These are phyloP conservation scores for Athripsodes cinereus DNA, from an alignment of 2,888 invertebrate genomes.

Conservation along the genomic window DNA sequence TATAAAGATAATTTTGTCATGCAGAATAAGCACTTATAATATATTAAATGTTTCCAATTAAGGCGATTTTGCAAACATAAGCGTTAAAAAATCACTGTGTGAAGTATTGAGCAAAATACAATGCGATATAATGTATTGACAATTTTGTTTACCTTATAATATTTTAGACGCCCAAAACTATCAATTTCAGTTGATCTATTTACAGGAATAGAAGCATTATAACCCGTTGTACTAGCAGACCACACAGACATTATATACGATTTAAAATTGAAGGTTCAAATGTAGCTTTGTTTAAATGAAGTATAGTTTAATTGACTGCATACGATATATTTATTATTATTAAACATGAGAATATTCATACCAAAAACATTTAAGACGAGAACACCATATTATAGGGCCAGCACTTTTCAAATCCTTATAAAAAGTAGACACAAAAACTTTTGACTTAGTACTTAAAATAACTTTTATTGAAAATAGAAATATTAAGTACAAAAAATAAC, in stretches of 20 bases:
- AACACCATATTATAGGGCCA: not conserved
- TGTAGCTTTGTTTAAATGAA: not conserved
- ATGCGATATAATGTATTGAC: not conserved
- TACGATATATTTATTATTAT: not conserved
- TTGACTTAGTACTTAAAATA: not conserved
- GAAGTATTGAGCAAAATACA: not conserved
- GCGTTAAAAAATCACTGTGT: too few species aligned
- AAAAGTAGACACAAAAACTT: too few species aligned
- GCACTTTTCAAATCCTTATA: too few species aligned
- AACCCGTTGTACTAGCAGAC: conserved; percentile 60
- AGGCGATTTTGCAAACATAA: too few species aligned
- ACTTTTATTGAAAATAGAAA: not conserved
- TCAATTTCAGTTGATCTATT: conserved; percentile 30
- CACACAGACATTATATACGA: conserved; percentile 57
- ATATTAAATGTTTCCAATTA: too few species aligned
- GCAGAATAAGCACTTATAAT: too few species aligned
- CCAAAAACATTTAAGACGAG: not conserved
- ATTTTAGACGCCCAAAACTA: conserved; percentile 19
- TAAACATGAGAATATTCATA: not conserved
- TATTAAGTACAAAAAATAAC: not conserved
- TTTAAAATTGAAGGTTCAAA: not conserved
- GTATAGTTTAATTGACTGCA: not conserved
- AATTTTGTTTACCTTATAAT: conserved; percentile 20
- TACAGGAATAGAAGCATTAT: conserved; percentile 45
- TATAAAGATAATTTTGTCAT: too few species aligned